Conservation (phyloP, 2,113 vertebrate genomes). For the Urocitellus parryii region DNA sequence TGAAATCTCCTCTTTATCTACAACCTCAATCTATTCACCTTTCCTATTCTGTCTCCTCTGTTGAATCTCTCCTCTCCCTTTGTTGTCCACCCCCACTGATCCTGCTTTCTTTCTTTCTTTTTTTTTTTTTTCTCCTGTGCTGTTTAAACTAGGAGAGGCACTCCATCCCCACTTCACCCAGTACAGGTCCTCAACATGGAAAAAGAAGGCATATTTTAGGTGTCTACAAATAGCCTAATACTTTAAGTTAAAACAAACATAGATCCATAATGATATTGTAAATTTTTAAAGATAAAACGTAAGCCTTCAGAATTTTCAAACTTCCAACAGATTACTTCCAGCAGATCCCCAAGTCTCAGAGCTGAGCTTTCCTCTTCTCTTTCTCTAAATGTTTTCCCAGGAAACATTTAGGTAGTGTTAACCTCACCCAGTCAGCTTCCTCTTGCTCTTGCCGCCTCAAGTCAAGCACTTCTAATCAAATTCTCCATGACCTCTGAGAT, state of each 20-base stretch:
- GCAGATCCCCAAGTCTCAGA: neutral
- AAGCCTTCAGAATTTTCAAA: neutral
- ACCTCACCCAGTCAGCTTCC: neutral
- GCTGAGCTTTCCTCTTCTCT: neutral
- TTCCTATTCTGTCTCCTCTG: neutral
- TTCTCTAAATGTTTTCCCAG: neutral
- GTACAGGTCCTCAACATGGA: neutral
- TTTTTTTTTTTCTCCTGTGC: neutral
- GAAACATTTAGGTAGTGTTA: neutral
- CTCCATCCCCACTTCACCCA: accelerated
- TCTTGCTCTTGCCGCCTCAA: neutral
- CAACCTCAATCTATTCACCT: neutral
- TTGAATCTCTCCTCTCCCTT: neutral
- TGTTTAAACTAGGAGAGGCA: neutral
- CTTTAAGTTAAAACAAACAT: conserved; percentile 21
- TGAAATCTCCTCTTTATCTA: neutral
- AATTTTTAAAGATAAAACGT: conserved; percentile 25
- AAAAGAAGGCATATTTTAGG: neutral
- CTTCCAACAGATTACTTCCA: neutral
- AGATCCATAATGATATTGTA: neutral
- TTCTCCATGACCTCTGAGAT: neutral
- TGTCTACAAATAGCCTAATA: neutral
- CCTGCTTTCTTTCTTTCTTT: neutral
- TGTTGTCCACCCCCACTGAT: neutral
- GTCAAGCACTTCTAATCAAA: neutral